These are phyloP conservation scores for Phrynocephalus guinanensis DNA, from an alignment of 2,797 vertebrate species.

Conservation along the genomic window DNA sequence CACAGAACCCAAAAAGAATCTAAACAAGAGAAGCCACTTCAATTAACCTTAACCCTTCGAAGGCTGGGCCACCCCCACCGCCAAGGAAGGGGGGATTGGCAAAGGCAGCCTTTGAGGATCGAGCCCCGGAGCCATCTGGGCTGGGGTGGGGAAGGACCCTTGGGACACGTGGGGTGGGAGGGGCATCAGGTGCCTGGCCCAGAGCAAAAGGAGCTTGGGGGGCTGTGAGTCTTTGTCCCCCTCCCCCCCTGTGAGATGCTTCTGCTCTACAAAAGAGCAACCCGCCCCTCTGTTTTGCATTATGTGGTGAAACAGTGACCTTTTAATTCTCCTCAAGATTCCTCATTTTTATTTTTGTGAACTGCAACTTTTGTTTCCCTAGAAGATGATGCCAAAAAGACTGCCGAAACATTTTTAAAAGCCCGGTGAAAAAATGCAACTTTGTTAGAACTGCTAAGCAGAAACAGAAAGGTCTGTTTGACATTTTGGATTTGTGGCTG, in stretches of 20 bases:
- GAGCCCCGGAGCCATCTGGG: no score
- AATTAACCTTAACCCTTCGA: conserved; percentile 60
- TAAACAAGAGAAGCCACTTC: conserved; percentile 73
- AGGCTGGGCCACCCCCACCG: neutral
- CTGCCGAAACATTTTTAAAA: neutral
- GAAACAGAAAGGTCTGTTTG: conserved; percentile 15
- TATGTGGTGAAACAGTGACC: neutral
- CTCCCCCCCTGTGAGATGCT: neutral
- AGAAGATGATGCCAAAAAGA: neutral
- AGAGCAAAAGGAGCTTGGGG: no score
- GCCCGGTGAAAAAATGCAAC: neutral
- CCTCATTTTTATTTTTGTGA: neutral
- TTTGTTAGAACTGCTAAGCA: conserved; percentile 1
- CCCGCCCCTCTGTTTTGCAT: neutral
- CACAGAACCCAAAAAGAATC: conserved; percentile 76
- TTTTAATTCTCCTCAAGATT: neutral
- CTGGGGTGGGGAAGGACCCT: no score
- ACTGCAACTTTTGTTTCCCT: neutral
- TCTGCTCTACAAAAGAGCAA: neutral
- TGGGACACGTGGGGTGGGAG: no score
- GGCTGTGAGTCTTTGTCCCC: neutral
- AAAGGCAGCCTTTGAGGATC: neutral
- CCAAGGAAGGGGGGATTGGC: neutral
- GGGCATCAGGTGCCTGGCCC: no score
- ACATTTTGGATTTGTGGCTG: neutral